These are phyloP conservation scores for Augochlora pura DNA, from an alignment of 1,140 invertebrate species.

Conservation along the genomic window DNA sequence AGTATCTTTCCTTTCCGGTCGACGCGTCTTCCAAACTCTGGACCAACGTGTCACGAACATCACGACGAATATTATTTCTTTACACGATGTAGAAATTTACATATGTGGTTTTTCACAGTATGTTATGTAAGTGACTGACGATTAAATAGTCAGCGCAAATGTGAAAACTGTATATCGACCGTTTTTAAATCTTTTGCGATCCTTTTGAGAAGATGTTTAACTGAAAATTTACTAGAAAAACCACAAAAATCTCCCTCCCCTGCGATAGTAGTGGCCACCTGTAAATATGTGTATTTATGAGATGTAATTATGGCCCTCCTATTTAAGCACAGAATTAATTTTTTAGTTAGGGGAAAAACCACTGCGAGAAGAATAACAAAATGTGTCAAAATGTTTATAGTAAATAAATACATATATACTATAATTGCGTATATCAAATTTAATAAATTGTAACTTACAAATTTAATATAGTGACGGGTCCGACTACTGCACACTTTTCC, in stretches of 20 bases:
- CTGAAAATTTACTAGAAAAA: constrained; percentile 14
- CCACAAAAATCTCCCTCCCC: neutral
- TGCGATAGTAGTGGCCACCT: constrained; percentile 32
- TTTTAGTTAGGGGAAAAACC: constrained; percentile 10
- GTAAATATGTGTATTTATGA: constrained; percentile 63
- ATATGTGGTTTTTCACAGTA: constrained; percentile 36
- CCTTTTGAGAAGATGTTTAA: neutral
- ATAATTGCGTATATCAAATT: constrained; percentile 38
- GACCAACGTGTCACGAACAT: neutral
- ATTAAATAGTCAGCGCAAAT: neutral
- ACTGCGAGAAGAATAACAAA: constrained; percentile 22
- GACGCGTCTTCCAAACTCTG: neutral
- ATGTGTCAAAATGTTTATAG: constrained; percentile 58
- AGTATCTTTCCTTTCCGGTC: constrained; percentile 17
- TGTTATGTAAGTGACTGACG: constrained; percentile 8
- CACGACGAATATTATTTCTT: neutral
- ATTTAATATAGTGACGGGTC: neutral
- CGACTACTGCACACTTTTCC: no score
- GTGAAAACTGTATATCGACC: neutral
- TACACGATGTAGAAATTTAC: constrained; percentile 3
- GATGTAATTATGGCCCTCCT: constrained; percentile 37
- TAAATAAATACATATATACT: constrained; percentile 39
- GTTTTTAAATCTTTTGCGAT: neutral
- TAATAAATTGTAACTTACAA: constrained; percentile 47
- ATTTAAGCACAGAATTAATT: constrained; percentile 34